Percentiles rank a stretch among this genome's conserved stretches.
Evolutionary conservation across 2,888 invertebrate species (phyloP).

Genomic region (Ypsolopha scabrella): DNA sequence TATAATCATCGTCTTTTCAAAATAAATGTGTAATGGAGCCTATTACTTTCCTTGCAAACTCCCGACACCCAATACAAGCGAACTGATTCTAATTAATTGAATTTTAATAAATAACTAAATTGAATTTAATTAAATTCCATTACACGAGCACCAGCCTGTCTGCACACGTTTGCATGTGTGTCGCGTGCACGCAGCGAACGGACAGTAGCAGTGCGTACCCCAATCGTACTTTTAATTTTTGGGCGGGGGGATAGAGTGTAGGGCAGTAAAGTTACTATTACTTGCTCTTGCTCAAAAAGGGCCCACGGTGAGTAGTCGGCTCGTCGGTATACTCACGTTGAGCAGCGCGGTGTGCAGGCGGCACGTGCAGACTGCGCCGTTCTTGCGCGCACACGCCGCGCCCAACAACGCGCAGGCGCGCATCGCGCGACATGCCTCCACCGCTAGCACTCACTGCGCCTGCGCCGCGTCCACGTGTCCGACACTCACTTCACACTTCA

Average conservation of each 20-base stretch:
- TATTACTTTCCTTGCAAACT: too few species aligned
- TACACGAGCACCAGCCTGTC: not conserved
- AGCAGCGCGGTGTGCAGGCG: slow-evolving; percentile 54
- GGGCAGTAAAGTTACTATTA: not conserved
- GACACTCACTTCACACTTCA: not conserved
- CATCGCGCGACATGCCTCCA: slow-evolving; percentile 26
- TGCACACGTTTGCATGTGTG: not conserved
- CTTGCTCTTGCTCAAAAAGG: not conserved
- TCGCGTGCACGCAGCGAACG: not conserved
- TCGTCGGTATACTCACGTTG: slow-evolving; percentile 32
- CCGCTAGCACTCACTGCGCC: slow-evolving; percentile 33
- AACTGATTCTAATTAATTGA: too few species aligned
- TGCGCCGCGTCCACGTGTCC: slow-evolving; percentile 47
- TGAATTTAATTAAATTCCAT: not conserved
- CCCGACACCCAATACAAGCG: too few species aligned
- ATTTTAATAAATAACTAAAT: too few species aligned
- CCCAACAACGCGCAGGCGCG: slow-evolving; percentile 60
- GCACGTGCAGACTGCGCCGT: slow-evolving; percentile 58
- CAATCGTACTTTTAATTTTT: too few species aligned
- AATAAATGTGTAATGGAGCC: too few species aligned
- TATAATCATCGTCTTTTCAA: too few species aligned
- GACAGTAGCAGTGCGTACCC: too few species aligned
- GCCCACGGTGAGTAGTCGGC: too few species aligned
- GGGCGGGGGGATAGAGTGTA: too few species aligned
- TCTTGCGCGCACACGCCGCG: slow-evolving; percentile 61